Conservation (phyloP, 2,888 invertebrate species). For the Invenusta paracnida region DNA sequence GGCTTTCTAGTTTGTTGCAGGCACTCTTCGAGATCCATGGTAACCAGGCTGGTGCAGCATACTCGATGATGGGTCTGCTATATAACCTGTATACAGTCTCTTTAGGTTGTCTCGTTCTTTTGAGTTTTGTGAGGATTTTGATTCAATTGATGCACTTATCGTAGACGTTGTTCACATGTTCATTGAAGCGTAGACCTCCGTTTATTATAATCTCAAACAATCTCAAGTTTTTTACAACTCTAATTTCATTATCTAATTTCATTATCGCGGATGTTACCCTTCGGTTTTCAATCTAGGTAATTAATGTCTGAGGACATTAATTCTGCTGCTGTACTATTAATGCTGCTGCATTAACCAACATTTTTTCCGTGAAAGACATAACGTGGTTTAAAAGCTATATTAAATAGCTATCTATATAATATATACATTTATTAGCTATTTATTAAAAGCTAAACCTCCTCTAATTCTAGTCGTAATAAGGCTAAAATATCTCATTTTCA, state of each 20-base stretch:
- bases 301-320: background rate
- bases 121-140: background rate
- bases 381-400: too few species aligned
- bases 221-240: background rate
- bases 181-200: background rate
- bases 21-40: background rate
- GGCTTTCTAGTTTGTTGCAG: background rate
- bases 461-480: too few species aligned
- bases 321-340: too few species aligned
- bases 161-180: background rate
- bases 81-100: background rate
- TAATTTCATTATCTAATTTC: background rate
- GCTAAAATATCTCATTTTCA: too few species aligned
- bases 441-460: too few species aligned
- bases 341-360: too few species aligned
- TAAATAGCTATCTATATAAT: too few species aligned
- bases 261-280: background rate
- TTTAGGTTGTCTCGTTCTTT: background rate
- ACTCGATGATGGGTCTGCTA: background rate
- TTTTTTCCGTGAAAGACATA: too few species aligned
- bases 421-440: too few species aligned
- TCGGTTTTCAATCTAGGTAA: background rate
- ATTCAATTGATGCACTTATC: background rate
- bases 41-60: background rate
- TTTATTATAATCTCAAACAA: background rate